These are phyloP conservation scores for Cyrtonyx montezumae DNA, from an alignment of 2,113 vertebrate genomes.

Conservation along the genomic window DNA sequence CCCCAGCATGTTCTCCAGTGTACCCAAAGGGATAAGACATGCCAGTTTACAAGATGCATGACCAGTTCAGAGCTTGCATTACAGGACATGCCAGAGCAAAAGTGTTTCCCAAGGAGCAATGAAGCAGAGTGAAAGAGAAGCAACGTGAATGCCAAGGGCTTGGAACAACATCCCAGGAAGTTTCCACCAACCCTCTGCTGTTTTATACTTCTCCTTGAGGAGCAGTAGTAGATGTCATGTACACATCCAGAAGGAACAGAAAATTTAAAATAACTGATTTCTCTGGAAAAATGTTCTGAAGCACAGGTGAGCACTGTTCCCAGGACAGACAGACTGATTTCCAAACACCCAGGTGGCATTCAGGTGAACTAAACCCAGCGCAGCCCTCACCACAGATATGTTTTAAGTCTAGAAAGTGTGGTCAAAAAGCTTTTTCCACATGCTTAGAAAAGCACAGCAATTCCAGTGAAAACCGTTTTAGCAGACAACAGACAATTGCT, in stretches of 20 bases:
- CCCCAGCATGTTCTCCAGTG: neutral
- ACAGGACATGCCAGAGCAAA: neutral
- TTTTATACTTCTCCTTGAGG: neutral
- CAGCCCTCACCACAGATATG: no score
- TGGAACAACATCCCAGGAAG: neutral
- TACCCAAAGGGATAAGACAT: neutral
- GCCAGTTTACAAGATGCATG: neutral
- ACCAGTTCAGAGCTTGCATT: neutral
- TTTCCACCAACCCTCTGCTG: neutral
- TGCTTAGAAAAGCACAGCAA: neutral
- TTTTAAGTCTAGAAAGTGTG: neutral
- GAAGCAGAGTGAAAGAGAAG: neutral
- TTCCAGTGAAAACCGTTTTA: neutral
- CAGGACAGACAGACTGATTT: neutral
- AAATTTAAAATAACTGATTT: neutral
- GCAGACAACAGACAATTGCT: neutral
- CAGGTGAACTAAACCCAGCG: neutral
- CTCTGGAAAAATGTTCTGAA: neutral
- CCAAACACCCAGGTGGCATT: neutral
- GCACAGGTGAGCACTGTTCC: neutral
- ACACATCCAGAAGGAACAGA: fast-evolving
- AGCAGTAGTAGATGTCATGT: neutral
- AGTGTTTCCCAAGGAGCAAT: neutral
- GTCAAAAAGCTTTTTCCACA: neutral
- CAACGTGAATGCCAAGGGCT: neutral